phyloP scores from a whole-genome alignment of 1,140 invertebrate genomes.

The Cyphomyrmex costatus region DNA sequence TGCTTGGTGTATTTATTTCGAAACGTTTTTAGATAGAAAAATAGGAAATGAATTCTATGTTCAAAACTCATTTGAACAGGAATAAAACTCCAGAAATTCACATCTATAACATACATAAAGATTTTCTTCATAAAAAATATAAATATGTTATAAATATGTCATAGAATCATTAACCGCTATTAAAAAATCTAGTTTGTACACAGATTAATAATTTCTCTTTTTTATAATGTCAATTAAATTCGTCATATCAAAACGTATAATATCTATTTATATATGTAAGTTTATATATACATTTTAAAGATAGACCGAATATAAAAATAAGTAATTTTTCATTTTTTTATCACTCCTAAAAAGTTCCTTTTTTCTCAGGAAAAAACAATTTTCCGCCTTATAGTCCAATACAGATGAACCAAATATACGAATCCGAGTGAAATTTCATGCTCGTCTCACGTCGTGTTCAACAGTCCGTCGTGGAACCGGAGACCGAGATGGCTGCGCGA shows the following conservation, averaged over 20 bases:
- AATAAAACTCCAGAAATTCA: background rate
- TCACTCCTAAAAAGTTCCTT: background rate
- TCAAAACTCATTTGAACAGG: conserved; percentile 10
- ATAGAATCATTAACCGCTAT: background rate
- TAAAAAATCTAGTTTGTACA: background rate
- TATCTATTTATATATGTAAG: background rate
- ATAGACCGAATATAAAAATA: background rate
- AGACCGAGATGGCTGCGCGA: conserved; percentile 30
- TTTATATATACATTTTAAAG: background rate
- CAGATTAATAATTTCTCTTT: conserved; percentile 1
- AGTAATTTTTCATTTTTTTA: conserved; percentile 6
- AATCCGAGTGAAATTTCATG: conserved; percentile 31
- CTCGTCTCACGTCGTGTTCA: conserved; percentile 35
- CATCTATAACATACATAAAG: background rate
- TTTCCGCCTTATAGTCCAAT: conserved; percentile 30
- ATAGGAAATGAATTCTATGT: background rate
- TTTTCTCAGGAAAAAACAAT: conserved; percentile 9
- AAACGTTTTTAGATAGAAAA: background rate
- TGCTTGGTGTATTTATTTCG: conserved; percentile 1
- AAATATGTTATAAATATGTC: background rate
- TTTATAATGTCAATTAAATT: conserved; percentile 18
- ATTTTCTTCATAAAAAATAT: background rate
- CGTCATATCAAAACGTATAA: background rate
- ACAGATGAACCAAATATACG: conserved; percentile 44
- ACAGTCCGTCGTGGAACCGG: conserved; percentile 34